These are phyloP conservation scores for Babylonia areolata DNA, from an alignment of 1,140 invertebrate genomes.

Conservation along the genomic window DNA sequence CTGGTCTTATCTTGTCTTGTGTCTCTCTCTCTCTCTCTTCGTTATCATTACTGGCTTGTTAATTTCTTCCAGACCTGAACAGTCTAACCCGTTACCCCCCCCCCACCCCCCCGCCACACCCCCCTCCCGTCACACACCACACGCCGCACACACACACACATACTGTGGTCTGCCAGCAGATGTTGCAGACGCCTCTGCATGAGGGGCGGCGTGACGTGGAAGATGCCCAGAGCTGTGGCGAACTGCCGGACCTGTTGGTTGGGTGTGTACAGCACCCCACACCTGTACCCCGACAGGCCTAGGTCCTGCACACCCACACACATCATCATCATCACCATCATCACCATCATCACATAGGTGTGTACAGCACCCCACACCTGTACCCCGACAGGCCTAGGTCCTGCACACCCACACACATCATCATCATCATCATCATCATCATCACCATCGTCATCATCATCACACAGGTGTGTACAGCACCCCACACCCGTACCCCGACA, in stretches of 20 bases:
- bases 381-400: conserved; percentile 51
- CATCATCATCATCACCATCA: no score
- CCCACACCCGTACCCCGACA: conserved; percentile 46
- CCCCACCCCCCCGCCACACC: no score
- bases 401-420: conserved; percentile 19
- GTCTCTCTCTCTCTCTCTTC: no score
- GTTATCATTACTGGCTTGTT: no score
- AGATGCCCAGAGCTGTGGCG: conserved; percentile 34
- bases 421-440: no score
- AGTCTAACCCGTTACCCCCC: neutral
- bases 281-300: conserved; percentile 48
- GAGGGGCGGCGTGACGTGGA: conserved; percentile 39
- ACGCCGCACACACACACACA: neutral
- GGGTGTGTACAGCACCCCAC: conserved; percentile 39
- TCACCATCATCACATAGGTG: no score
- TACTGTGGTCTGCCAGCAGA: conserved; percentile 44
- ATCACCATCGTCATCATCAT: no score
- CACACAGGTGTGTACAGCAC: conserved; percentile 21
- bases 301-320: conserved; percentile 40
- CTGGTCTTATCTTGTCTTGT: no score
- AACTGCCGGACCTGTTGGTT: conserved; percentile 39
- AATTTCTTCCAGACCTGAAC: no score
- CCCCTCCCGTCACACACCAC: neutral
- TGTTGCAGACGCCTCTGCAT: conserved; percentile 43
- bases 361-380: conserved; percentile 39